Percentiles rank a stretch among this genome's conserved stretches.
These are phyloP conservation scores for Varanus komodoensis DNA, from an alignment of 2,113 vertebrate species.

Conservation along the genomic window DNA sequence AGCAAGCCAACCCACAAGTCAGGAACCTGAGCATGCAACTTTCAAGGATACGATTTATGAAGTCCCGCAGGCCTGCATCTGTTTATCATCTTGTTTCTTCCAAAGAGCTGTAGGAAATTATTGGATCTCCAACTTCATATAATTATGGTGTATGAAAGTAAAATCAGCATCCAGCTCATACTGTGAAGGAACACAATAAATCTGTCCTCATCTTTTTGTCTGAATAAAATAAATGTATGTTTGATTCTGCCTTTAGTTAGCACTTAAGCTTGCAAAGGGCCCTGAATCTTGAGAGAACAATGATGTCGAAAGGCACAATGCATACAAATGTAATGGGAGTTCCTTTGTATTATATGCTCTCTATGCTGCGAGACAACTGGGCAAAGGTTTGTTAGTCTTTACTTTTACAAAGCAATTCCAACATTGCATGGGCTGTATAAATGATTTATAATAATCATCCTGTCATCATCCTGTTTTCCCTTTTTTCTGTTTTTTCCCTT, in stretches of 20 bases:
- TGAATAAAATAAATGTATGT: neutral
- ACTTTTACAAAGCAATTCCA: neutral
- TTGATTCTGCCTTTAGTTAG: neutral
- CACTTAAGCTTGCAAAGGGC: neutral
- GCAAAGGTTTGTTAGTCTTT: neutral
- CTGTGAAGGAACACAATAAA: neutral
- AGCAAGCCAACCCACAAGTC: neutral
- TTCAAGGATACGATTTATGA: slow-evolving; percentile 10
- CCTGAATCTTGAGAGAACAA: neutral
- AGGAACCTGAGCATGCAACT: fast-evolving
- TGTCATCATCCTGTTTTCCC: neutral
- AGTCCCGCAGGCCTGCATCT: slow-evolving; percentile 16
- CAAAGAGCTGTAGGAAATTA: neutral
- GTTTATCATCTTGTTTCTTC: neutral
- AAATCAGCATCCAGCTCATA: neutral
- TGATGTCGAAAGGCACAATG: fast-evolving
- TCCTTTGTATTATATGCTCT: neutral
- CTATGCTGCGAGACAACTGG: neutral
- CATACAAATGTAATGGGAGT: neutral
- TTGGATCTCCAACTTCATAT: neutral
- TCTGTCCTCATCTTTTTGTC: slow-evolving; percentile 19
- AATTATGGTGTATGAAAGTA: neutral
- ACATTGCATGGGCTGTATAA: neutral
- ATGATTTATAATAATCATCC: slow-evolving; percentile 16
- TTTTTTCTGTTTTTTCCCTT: fast-evolving